Conservation (phyloP, 2,113 vertebrate species). For the Odontophorus gujanensis region DNA sequence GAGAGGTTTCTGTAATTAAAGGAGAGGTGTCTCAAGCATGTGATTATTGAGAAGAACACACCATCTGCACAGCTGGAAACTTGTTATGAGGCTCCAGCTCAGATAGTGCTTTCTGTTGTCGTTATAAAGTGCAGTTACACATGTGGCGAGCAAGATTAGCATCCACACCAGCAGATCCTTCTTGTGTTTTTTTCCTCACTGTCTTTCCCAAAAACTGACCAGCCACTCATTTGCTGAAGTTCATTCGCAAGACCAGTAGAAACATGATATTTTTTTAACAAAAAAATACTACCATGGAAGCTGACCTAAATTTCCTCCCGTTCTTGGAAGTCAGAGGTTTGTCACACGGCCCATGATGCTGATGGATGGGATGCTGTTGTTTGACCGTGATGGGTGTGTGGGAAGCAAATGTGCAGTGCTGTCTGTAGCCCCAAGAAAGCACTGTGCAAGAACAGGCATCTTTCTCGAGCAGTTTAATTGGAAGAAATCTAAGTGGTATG, state of each 20-base stretch:
- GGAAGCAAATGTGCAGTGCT: not conserved
- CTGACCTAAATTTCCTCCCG: not conserved
- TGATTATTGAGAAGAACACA: slow-evolving; percentile 40
- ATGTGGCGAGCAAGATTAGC: not conserved
- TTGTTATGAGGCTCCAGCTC: slow-evolving; percentile 35
- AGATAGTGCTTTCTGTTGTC: slow-evolving; percentile 24
- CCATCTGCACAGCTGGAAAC: slow-evolving; percentile 54
- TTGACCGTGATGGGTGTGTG: not conserved
- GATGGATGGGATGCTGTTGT: not conserved
- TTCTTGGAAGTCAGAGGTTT: not conserved
- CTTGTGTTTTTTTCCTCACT: not conserved
- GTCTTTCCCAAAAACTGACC: not conserved
- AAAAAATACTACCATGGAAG: not conserved
- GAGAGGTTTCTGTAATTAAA: slow-evolving; percentile 61
- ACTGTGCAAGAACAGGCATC: not conserved
- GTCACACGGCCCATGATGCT: not conserved
- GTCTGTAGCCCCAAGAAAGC: not conserved
- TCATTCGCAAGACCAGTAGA: not conserved
- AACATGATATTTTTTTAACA: not conserved
- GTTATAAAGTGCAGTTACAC: slow-evolving; percentile 7
- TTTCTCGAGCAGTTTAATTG: not conserved
- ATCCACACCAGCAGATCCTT: not conserved
- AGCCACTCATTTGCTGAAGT: not conserved
- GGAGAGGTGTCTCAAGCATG: slow-evolving; percentile 2
- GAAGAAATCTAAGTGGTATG: not conserved